Conservation (phyloP, 1,140 invertebrate genomes). For the Drosophila miranda region DNA sequence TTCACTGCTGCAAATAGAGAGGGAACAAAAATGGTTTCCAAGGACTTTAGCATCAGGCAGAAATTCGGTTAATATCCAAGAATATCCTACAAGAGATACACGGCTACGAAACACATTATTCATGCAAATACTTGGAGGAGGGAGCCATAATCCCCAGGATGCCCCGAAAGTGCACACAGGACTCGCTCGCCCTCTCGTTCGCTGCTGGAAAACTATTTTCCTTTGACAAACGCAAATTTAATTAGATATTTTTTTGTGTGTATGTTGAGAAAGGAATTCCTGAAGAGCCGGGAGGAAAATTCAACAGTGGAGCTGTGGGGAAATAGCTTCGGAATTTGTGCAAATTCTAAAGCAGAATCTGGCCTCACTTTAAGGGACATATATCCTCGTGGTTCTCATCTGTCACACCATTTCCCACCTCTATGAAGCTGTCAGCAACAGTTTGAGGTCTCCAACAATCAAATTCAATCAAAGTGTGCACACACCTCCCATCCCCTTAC, state of each 20-base stretch:
- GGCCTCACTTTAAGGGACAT: no score
- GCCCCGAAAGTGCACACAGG: constrained; percentile 12
- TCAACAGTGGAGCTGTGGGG: no score
- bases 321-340: background rate
- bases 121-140: constrained; percentile 15
- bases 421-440: constrained; percentile 1
- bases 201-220: constrained; percentile 40
- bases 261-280: constrained; percentile 6
- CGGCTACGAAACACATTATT: constrained; percentile 2
- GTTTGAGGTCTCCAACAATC: constrained; percentile 4
- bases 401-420: no score
- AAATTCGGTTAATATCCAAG: constrained; percentile 39
- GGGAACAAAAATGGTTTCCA: constrained; percentile 21
- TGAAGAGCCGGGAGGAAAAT: background rate
- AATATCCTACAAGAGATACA: background rate
- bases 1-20: constrained; percentile 32
- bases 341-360: no score
- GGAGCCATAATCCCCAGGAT: constrained; percentile 18
- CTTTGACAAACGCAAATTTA: constrained; percentile 56
- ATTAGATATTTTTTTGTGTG: constrained; percentile 47
- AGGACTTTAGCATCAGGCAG: constrained; percentile 23
- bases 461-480: constrained; percentile 8
- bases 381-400: no score
- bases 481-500: background rate
- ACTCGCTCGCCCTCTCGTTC: no score